Base-by-base conservation (phyloP, 2,797 vertebrate genomes). In the Pelochelys cantorii region DNA sequence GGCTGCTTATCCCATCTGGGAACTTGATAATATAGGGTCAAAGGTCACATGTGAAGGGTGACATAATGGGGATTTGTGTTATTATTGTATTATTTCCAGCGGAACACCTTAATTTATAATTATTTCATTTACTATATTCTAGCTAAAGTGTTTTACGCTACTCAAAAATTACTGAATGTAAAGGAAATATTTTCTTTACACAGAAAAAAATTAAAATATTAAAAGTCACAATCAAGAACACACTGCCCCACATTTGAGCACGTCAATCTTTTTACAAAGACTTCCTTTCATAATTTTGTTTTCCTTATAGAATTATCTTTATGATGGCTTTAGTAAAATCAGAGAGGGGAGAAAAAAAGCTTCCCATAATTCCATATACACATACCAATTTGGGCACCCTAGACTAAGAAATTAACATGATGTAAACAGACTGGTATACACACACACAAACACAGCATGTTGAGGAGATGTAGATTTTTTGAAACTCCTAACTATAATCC, bases 181-280 rank as follows among this genome's bases (percentile, higher is more conserved):
- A 71, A n/a, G 20, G 68, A 71, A 77, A 77, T 27, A 77, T 52
- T 22, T 5, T 48, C 7, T 77, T 52, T 77, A 77, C 23, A 77
- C 15, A 27, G 42, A 48, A 14, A 9, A 75, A 7, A 27, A 34
- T 86, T 13, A 75, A 92, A 89, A 12, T 48, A 95, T 2, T 2
- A 10, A 9, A 8, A 0, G 34, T 27, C 25, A 52, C 5, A 68
- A 7, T 29, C 68, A 89, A 1, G 10, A 18, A 83, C 11, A 14
- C 3, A 74, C 0, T 65, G 11, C 0, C 56, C 13, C 23, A 88
- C 1, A 17, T 80, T 4, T 25, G 62, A 87, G 20, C 81, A 27
- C 8, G 65, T 6, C 54, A n/a, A 18, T 10, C 34, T 54, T n/a
- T 2, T 86, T 78, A 85, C 68, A 75, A 88, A 71, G 88, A 1